Conservation (phyloP, 2,797 vertebrate species). For the Phataginus tricuspis region DNA sequence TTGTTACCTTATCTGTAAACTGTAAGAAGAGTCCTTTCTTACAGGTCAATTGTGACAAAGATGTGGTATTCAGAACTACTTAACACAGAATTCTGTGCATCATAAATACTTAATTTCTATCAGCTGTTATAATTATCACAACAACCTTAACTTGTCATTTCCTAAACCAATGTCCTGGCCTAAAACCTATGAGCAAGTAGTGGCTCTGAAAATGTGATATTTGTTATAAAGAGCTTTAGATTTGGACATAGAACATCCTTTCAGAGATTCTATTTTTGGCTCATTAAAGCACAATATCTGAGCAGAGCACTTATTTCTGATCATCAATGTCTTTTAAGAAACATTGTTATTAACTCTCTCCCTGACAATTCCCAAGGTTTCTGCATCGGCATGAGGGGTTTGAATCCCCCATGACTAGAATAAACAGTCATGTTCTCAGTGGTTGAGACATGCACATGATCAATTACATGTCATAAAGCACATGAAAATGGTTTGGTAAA, state of each 20-base stretch:
- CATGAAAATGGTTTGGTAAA: not conserved
- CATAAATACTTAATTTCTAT: not conserved
- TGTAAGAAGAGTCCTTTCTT: not conserved
- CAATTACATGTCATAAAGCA: not conserved
- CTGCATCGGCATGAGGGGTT: not conserved
- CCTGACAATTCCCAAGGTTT: not conserved
- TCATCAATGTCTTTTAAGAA: not conserved
- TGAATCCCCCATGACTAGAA: not conserved
- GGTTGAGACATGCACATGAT: not conserved
- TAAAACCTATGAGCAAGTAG: not conserved
- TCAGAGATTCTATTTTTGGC: not conserved
- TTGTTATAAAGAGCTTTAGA: not conserved
- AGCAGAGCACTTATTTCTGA: not conserved
- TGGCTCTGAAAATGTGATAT: not conserved
- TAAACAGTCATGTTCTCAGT: not conserved
- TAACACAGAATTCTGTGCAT: not conserved
- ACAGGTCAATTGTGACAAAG: not conserved
- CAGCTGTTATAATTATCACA: not conserved
- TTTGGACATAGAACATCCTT: not conserved
- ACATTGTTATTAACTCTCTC: not conserved
- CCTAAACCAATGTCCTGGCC: rapidly evolving
- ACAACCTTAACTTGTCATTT: not conserved
- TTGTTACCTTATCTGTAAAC: not conserved
- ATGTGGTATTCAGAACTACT: not conserved
- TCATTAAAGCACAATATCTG: not conserved